Percentiles rank a stretch among this genome's conserved stretches.
Evolutionary conservation across 2,888 invertebrate genomes (phyloP).

Genomic region (Drosophila borborema): DNA sequence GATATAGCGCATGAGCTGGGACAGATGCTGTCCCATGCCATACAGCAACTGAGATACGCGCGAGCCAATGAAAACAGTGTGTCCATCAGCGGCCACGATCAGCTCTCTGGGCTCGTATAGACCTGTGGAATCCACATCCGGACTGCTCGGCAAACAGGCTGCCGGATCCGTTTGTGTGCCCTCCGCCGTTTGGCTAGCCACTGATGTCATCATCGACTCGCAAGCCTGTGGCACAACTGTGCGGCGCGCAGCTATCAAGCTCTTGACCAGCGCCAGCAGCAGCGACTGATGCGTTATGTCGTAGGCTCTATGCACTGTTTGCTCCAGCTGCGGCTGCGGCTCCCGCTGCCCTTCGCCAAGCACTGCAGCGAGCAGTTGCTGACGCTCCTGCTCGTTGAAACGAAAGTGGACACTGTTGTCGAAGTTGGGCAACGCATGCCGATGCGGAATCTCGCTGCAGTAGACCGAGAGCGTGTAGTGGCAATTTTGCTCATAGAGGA

Average conservation of each 20-base stretch:
- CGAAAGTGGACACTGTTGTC: conserved; percentile 76
- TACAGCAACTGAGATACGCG: conserved; percentile 44
- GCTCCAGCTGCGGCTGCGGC: background rate
- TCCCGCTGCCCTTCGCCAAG: conserved; percentile 31
- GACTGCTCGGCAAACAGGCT: conserved; percentile 18
- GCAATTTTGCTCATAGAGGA: conserved; percentile 83
- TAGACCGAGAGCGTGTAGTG: conserved; percentile 84
- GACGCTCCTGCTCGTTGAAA: conserved; percentile 79
- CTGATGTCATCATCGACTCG: background rate
- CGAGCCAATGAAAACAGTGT: conserved; percentile 48
- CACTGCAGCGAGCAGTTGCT: conserved; percentile 68
- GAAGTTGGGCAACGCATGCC: conserved; percentile 82
- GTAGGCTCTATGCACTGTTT: conserved; percentile 35
- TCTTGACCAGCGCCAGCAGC: conserved; percentile 37
- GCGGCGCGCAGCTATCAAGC: conserved; percentile 24
- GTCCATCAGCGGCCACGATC: conserved; percentile 34
- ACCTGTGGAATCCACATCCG: conserved; percentile 36
- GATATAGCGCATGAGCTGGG: conserved; percentile 36
- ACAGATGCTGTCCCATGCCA: conserved; percentile 44
- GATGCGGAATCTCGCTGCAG: conserved; percentile 83
- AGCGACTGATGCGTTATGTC: conserved; percentile 35
- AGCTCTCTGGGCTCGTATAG: conserved; percentile 40
- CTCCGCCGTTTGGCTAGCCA: background rate
- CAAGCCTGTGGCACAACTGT: background rate
- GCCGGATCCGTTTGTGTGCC: conserved; percentile 42